Evolutionary conservation across 2,888 invertebrate species (phyloP).

Genomic region (Agelastica alni): DNA sequence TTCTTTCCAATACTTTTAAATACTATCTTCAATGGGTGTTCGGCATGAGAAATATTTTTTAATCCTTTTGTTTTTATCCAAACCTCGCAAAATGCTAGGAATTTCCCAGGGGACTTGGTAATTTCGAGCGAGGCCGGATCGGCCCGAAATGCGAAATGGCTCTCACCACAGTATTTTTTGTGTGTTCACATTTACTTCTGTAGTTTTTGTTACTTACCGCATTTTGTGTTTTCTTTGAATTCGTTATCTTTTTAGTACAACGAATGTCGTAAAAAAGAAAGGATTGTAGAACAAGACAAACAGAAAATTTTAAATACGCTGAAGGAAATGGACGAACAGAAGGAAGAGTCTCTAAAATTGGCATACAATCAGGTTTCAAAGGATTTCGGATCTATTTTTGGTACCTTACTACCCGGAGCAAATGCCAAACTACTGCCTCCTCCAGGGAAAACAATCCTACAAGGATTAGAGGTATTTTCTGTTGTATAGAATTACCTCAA

Average conservation of each 20-base stretch:
- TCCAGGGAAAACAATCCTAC: conserved; percentile 72
- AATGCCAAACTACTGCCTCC: conserved; percentile 82
- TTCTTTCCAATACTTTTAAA: no score
- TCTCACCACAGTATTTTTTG: no score
- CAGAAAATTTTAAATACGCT: conserved; percentile 78
- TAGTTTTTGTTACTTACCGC: not conserved
- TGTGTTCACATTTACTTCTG: conserved; percentile 11
- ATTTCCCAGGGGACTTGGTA: not conserved
- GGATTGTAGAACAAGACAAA: conserved; percentile 74
- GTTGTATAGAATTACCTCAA: not conserved
- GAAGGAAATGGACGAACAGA: conserved; percentile 86
- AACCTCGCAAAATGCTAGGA: not conserved
- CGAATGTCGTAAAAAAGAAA: conserved; percentile 66
- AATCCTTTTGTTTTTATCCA: no score
- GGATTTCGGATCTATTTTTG: conserved; percentile 95
- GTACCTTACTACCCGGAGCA: conserved; percentile 87
- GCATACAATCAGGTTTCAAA: conserved; percentile 88
- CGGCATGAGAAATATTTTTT: not conserved
- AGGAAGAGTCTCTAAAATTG: conserved; percentile 76
- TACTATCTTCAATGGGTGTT: no score
- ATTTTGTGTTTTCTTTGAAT: not conserved
- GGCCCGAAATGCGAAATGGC: no score
- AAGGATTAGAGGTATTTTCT: conserved; percentile 81
- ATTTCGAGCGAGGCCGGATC: no score
- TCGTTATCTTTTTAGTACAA: conserved; percentile 59